Base-by-base conservation (phyloP, 2,113 vertebrate genomes). In the Odocoileus virginianus region DNA sequence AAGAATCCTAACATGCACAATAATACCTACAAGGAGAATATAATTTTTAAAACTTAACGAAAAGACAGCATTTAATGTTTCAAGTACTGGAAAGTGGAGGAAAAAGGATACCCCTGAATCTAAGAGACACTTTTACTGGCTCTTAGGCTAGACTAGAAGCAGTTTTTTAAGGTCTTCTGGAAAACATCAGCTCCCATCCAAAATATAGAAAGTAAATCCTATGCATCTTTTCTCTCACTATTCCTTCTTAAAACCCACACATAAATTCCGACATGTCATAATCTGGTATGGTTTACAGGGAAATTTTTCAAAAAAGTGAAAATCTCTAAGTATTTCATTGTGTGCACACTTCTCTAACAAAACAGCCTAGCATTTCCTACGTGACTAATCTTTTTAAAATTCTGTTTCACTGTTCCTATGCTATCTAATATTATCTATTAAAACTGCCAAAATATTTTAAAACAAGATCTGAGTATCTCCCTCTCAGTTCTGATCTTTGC, bases 391-490 rank as follows among this genome's bases (percentile, higher is more conserved):
- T 96, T 86, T 95, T 98, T 98, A 86, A 97, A 96, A 98, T 97
- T 97, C 96, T 30, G 81, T 78, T 97, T 93, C 58, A 95, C 95
- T 97, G 79, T 82, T 97, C 92, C 97, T 94, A 91, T 97, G 96
- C 88, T 93, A 97, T 97, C 88, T 98, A 97, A 83, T 97, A 95
- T 94, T 95, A 95, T 81, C 96, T 96, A 96, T 96, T 97, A 97
- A 97, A 96, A 91, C 94, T 98, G 98, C 95, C 98, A 98, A 97
- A 98, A 98, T 97, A 97, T 98, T 98, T 98, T 96, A 52, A 97
- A 98, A 98, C 64, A 97, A 95, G 88, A 98, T 89, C 85, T 85
- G 82, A 96, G 82, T 54, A 87, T 91, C 91, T 96, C 61, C 74
- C 58, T 96, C 82, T 88, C 88, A 91, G 91, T 52, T 96, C 97